These are phyloP conservation scores for Melolontha melolontha DNA, from an alignment of 2,888 invertebrate species.

Conservation along the genomic window DNA sequence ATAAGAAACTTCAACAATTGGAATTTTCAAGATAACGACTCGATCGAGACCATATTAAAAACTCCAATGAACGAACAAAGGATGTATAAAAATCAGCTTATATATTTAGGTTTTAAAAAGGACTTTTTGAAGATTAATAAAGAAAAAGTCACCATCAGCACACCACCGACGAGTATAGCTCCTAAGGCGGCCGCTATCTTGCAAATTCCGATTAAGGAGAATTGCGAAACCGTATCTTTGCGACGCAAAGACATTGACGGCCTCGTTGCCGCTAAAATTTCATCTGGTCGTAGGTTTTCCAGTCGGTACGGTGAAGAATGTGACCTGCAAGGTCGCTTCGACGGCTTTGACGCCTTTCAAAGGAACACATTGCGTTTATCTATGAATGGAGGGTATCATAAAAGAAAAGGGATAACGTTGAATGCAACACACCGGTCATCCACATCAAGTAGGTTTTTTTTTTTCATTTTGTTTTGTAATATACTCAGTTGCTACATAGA, in stretches of 20 bases:
- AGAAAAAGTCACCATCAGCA: conserved; percentile 52
- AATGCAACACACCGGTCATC: conserved; percentile 45
- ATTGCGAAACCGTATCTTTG: conserved; percentile 53
- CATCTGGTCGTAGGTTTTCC: conserved; percentile 32
- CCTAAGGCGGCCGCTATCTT: conserved; percentile 74
- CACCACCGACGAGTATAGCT: conserved; percentile 68
- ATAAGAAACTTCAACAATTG: conserved; percentile 37
- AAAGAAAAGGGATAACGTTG: conserved; percentile 24
- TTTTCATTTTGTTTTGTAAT: no score
- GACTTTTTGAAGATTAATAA: conserved; percentile 50
- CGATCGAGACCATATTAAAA: conserved; percentile 60
- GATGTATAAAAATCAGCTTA: conserved; percentile 46
- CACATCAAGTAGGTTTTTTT: conserved; percentile 53
- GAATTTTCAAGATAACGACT: conserved; percentile 31
- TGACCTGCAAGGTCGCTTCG: conserved; percentile 47
- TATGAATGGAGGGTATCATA: conserved; percentile 46
- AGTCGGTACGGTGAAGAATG: conserved; percentile 52
- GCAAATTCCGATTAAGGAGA: conserved; percentile 67
- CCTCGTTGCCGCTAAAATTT: conserved; percentile 17
- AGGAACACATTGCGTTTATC: conserved; percentile 59
- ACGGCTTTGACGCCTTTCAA: conserved; percentile 55
- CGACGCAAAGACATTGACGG: conserved; percentile 53
- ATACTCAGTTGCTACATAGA: no score
- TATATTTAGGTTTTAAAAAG: conserved; percentile 51
- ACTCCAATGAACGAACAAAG: conserved; percentile 56